Conservation (phyloP, 2,888 invertebrate species). For the Calameuta filiformis region DNA sequence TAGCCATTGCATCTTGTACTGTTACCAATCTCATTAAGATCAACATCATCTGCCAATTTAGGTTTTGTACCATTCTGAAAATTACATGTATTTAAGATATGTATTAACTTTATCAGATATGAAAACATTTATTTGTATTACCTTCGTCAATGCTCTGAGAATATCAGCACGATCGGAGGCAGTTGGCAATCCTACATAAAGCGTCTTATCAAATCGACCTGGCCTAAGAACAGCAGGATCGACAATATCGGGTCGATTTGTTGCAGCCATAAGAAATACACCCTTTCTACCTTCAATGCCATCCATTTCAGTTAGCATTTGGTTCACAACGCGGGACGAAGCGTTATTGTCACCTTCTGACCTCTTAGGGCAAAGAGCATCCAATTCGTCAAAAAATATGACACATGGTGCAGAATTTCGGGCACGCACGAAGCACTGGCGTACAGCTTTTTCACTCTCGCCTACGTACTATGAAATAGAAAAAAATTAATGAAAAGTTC, state of each 20-base stretch:
- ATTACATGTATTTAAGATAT: constrained; percentile 13
- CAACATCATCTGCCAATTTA: constrained; percentile 79
- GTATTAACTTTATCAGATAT: neutral
- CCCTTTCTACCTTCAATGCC: constrained; percentile 91
- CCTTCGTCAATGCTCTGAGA: constrained; percentile 88
- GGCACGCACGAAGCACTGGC: constrained; percentile 96
- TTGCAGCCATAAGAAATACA: constrained; percentile 95
- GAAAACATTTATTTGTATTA: constrained; percentile 48
- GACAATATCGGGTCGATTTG: constrained; percentile 96
- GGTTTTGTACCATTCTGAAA: constrained; percentile 84
- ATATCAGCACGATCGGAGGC: constrained; percentile 87
- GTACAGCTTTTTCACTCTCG: constrained; percentile 96
- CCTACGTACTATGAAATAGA: constrained; percentile 85
- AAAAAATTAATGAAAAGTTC: constrained; percentile 9
- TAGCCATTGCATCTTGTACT: constrained; percentile 79
- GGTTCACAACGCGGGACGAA: constrained; percentile 91
- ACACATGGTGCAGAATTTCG: constrained; percentile 96
- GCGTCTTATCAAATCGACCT: constrained; percentile 89
- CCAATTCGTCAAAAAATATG: constrained; percentile 98
- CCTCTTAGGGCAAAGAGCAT: constrained; percentile 92
- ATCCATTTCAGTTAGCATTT: constrained; percentile 98
- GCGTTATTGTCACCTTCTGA: constrained; percentile 81
- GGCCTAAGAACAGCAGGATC: constrained; percentile 94
- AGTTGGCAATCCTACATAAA: constrained; percentile 91
- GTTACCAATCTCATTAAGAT: constrained; percentile 77